Evolutionary conservation across 2,797 vertebrate genomes (phyloP).

Genomic region (Hirundo rustica): DNA sequence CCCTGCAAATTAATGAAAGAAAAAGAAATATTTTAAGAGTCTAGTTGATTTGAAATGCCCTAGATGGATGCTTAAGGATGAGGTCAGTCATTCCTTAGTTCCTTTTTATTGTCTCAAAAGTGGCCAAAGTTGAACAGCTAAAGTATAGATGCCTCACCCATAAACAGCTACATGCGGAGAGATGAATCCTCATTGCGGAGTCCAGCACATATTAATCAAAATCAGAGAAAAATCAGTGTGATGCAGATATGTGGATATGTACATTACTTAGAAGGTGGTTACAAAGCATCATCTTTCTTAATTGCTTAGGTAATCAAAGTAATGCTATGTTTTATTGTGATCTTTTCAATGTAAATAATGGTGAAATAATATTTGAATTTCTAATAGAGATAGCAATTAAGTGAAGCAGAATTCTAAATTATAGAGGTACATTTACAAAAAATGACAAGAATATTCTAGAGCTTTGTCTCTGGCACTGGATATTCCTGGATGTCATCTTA

Average conservation of each 20-base stretch:
- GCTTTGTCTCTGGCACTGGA: background rate
- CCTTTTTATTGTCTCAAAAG: background rate
- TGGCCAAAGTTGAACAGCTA: background rate
- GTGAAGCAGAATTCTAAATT: slow-evolving; percentile 1
- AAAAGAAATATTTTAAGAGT: background rate
- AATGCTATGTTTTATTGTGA: background rate
- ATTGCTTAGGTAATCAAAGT: slow-evolving; percentile 17
- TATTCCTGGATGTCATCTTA: background rate
- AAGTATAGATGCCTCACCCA: background rate
- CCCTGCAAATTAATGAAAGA: background rate
- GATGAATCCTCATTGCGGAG: background rate
- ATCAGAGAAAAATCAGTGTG: background rate
- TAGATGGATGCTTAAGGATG: background rate
- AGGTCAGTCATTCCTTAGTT: background rate
- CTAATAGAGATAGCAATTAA: slow-evolving; percentile 1
- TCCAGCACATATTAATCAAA: background rate
- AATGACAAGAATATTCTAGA: background rate
- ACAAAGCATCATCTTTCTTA: slow-evolving; percentile 4
- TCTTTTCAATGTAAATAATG: slow-evolving; percentile 29
- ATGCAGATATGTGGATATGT: background rate
- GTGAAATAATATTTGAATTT: background rate
- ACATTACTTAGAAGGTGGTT: background rate
- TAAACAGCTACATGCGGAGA: background rate
- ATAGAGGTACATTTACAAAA: background rate
- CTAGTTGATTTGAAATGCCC: background rate